A percentile compares a stretch with the other conserved stretches of the same genome.
These are phyloP conservation scores for Melanargia galathea DNA, from an alignment of 2,888 invertebrate genomes.

Conservation along the genomic window DNA sequence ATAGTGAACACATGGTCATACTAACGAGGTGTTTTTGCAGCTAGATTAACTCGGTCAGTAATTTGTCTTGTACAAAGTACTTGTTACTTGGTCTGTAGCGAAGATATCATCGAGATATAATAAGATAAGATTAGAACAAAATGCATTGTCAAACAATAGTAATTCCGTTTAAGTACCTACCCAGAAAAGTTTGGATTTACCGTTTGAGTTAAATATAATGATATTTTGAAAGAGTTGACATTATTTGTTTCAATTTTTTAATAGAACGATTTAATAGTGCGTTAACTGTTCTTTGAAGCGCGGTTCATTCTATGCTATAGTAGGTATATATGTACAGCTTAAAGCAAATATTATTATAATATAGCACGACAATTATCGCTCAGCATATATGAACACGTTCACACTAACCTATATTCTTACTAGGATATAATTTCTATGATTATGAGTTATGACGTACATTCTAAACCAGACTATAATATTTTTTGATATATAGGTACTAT, in stretches of 20 bases:
- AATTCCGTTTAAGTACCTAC: slow-evolving; percentile 1
- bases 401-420: too few species aligned
- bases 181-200: too few species aligned
- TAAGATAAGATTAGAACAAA: slow-evolving; percentile 20
- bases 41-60: slow-evolving; percentile 47
- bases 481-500: too few species aligned
- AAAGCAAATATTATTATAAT: too few species aligned
- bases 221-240: not conserved
- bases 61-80: slow-evolving; percentile 33
- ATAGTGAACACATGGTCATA: not conserved
- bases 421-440: too few species aligned
- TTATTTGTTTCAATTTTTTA: not conserved
- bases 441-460: too few species aligned
- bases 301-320: not conserved
- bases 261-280: not conserved
- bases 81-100: slow-evolving; percentile 19
- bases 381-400: too few species aligned
- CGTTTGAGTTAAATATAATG: not conserved
- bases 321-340: too few species aligned
- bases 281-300: too few species aligned
- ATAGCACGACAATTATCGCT: too few species aligned
- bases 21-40: slow-evolving; percentile 40
- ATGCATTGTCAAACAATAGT: slow-evolving; percentile 17
- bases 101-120: slow-evolving; percentile 22
- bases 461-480: too few species aligned